A percentile compares a stretch with the other conserved stretches of the same genome.
phyloP scores from a whole-genome alignment of 2,797 vertebrate genomes.

The Phataginus tetradactyla region DNA sequence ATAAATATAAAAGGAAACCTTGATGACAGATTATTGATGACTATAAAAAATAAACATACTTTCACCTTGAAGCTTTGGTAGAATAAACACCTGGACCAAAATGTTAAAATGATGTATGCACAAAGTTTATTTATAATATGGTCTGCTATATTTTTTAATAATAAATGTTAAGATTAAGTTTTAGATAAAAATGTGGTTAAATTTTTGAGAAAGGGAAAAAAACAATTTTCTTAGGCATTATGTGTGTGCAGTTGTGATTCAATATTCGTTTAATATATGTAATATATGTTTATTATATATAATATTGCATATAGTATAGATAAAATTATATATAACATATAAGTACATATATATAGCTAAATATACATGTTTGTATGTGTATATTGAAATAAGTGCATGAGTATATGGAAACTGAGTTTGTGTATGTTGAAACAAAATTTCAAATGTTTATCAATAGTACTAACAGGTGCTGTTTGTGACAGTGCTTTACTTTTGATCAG shows the following conservation, averaged over 20 bases:
- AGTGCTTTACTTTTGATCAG: not conserved
- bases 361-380: not conserved
- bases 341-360: not conserved
- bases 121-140: not conserved
- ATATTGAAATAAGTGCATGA: not conserved
- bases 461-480: not conserved
- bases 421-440: not conserved
- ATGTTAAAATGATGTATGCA: not conserved
- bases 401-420: not conserved
- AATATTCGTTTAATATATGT: slow-evolving; percentile 11
- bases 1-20: not conserved
- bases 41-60: not conserved
- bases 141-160: not conserved
- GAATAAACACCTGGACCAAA: not conserved
- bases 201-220: not conserved
- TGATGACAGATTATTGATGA: slow-evolving; percentile 2
- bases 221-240: not conserved
- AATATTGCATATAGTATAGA: too few relatives aligned
- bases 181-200: not conserved
- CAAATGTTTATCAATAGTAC: not conserved
- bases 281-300: too few relatives aligned
- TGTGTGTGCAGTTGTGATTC: not conserved
- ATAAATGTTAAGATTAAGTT: slow-evolving; percentile 15
- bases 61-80: not conserved
- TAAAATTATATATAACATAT: not conserved